A percentile compares a stretch with the other conserved stretches of the same genome.
Conservation (phyloP, 1,140 invertebrate species). For the Temnothorax nylanderi region DNA sequence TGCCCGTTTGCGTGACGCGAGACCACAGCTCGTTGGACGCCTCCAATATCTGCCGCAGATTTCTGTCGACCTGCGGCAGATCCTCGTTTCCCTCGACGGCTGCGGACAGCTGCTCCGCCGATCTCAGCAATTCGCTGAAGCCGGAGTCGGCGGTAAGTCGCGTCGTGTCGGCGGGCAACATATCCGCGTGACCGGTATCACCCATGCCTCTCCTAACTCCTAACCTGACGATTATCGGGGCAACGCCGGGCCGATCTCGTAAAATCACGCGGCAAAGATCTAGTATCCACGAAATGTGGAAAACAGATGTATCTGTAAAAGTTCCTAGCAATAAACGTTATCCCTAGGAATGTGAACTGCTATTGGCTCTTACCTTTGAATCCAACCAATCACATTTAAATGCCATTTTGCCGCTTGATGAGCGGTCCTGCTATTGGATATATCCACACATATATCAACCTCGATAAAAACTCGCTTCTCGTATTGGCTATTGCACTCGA, state of each 20-base stretch:
- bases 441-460: too few species aligned
- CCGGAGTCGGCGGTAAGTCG: constrained; percentile 86
- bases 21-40: constrained; percentile 96
- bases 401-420: too few species aligned
- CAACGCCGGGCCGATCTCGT: background rate
- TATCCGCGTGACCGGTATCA: constrained; percentile 45
- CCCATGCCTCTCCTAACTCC: constrained; percentile 41
- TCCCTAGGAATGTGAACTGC: background rate
- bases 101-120: constrained; percentile 95
- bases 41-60: constrained; percentile 95
- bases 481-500: too few species aligned
- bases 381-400: too few species aligned
- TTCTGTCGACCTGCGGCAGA: constrained; percentile 94
- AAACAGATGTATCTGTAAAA: too few species aligned
- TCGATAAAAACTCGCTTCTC: too few species aligned
- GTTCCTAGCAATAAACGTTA: background rate
- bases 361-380: too few species aligned
- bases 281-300: background rate
- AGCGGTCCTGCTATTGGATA: too few species aligned
- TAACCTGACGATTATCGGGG: background rate
- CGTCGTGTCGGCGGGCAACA: constrained; percentile 38
- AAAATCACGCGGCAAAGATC: constrained; percentile 15
- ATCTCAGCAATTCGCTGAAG: constrained; percentile 94
- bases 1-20: constrained; percentile 92
- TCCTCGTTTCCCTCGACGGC: constrained; percentile 94